phyloP scores from a whole-genome alignment of 2,888 invertebrate species.

The Melipona bicolor region DNA sequence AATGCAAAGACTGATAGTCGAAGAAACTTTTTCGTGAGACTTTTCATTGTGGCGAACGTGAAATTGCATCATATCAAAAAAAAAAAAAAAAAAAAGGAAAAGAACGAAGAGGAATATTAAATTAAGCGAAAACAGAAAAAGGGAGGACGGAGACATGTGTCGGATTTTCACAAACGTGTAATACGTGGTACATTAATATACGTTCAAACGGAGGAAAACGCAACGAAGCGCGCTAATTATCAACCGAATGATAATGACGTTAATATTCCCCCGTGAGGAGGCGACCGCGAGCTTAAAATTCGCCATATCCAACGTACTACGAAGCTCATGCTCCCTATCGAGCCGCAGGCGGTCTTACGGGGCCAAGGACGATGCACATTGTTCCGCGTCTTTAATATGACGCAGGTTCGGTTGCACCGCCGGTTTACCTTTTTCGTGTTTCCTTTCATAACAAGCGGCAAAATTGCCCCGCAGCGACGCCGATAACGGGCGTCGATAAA shows the following conservation, averaged over 20 bases:
- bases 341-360: conserved; percentile 54
- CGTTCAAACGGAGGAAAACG: neutral
- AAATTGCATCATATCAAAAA: neutral
- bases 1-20: too few species aligned
- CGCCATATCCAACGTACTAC: conserved; percentile 59
- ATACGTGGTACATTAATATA: too few species aligned
- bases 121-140: too few species aligned
- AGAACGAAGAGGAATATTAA: neutral
- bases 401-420: conserved; percentile 17
- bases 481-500: neutral
- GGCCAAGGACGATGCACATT: conserved; percentile 73
- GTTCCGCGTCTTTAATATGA: conserved; percentile 58
- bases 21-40: neutral
- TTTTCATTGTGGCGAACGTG: too few species aligned
- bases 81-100: neutral
- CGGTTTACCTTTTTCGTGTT: conserved; percentile 23
- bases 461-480: conserved; percentile 9
- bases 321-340: conserved; percentile 57
- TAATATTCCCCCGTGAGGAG: conserved; percentile 48
- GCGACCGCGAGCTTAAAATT: conserved; percentile 67
- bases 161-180: neutral
- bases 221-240: neutral
- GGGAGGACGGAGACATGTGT: neutral
- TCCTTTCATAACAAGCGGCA: conserved; percentile 18
- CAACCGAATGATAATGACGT: neutral